Percentiles rank a stretch among this genome's conserved stretches.
Evolutionary conservation across 2,113 vertebrate species (phyloP).

Genomic region (Chroicocephalus ridibundus): DNA sequence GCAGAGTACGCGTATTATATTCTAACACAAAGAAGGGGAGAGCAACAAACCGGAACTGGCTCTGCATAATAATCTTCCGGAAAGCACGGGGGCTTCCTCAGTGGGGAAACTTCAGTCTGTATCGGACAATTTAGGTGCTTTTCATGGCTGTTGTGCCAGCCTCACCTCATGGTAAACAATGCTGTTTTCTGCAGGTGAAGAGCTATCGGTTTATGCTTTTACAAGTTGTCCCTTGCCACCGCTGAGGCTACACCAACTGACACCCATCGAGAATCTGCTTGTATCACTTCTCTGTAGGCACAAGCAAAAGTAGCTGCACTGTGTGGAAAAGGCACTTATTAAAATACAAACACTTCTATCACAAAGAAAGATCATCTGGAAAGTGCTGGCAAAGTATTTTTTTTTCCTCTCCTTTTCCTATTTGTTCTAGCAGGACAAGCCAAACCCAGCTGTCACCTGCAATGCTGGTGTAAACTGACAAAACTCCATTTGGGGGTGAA

Average conservation of each 20-base stretch:
- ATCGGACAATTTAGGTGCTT: background rate
- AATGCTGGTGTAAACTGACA: background rate
- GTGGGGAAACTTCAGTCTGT: background rate
- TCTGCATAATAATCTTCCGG: background rate
- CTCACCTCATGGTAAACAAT: background rate
- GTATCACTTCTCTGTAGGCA: background rate
- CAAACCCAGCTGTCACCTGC: conserved; percentile 28
- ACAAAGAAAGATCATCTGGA: conserved; percentile 14
- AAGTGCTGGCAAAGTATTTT: conserved; percentile 9
- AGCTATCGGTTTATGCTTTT: background rate
- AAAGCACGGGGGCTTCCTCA: background rate
- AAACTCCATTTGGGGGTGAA: background rate
- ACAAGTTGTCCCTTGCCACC: background rate
- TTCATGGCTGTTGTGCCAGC: background rate
- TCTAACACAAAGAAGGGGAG: background rate
- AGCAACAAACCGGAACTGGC: background rate
- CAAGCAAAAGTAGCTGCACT: background rate
- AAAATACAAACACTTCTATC: background rate
- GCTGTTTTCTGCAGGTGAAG: background rate
- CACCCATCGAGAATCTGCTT: background rate
- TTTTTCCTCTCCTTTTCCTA: conserved; percentile 6
- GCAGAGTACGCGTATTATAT: background rate
- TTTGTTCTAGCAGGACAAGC: conserved; percentile 24
- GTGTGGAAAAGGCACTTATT: background rate
- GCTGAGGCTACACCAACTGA: background rate